A percentile compares a stretch with the other conserved stretches of the same genome.
phyloP scores from a whole-genome alignment of 2,113 vertebrate genomes.

The Oryzias curvinotus region DNA sequence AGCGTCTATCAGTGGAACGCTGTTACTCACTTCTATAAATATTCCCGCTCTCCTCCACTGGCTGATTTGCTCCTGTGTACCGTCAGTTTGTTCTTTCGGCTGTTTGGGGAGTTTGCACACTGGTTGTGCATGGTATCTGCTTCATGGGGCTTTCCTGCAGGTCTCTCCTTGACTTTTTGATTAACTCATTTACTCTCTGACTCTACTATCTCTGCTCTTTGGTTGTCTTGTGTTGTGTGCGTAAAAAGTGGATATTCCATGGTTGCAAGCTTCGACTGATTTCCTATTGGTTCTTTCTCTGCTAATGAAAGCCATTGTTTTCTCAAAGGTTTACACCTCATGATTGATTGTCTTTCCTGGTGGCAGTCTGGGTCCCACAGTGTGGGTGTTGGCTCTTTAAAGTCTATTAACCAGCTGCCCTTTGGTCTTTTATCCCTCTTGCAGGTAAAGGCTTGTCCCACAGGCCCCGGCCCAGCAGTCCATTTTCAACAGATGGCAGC shows the following conservation, averaged over 20 bases:
- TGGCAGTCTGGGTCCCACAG: constrained; percentile 17
- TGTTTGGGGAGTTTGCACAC: constrained; percentile 35
- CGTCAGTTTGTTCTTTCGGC: constrained; percentile 26
- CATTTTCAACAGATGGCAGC: constrained; percentile 95
- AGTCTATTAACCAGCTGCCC: constrained; percentile 42
- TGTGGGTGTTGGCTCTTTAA: constrained; percentile 12
- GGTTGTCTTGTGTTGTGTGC: constrained; percentile 37
- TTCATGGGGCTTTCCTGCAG: constrained; percentile 20
- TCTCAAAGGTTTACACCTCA: constrained; percentile 28
- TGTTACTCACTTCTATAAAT: constrained; percentile 43
- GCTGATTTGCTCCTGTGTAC: constrained; percentile 17
- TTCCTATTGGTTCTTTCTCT: constrained; percentile 8
- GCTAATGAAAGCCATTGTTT: constrained; percentile 45
- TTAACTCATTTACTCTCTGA: constrained; percentile 13
- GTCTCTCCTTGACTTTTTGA: constrained; percentile 7
- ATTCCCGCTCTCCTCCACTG: constrained; percentile 22
- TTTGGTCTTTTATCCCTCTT: constrained; percentile 32
- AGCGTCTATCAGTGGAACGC: constrained; percentile 25
- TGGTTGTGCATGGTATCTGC: constrained; percentile 56
- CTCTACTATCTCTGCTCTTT: constrained; percentile 15
- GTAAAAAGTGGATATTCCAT: constrained; percentile 17
- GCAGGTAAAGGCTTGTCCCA: constrained; percentile 92
- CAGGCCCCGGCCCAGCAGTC: constrained; percentile 89
- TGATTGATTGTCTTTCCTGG: constrained; percentile 23
- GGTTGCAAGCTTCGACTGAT: constrained; percentile 16